Base-by-base conservation (phyloP, 2,888 invertebrate species). In the Drosophila sordidapex region DNA sequence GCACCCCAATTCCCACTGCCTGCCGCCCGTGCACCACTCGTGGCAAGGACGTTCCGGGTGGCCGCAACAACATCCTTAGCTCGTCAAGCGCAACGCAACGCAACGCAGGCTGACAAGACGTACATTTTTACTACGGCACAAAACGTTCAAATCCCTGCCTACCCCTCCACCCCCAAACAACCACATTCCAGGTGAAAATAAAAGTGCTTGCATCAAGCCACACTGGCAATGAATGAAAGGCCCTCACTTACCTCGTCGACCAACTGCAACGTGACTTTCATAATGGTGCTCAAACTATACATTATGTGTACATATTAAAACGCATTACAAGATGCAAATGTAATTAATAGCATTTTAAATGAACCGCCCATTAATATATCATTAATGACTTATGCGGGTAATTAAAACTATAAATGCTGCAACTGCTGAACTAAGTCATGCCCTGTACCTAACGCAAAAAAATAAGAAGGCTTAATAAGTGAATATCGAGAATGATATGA, bases 301-400 rank as follows among this genome's bases (percentile, higher is more conserved):
- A 57, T 57, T 43, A 21, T 43, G 69, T 70, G 70, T 74, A 77
- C 29, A 68, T 70, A 73, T 76, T 68, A 67, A 74, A 83, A 74
- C 61, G 65, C 67, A 66, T 53, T 59, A 66, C 75, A 87, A 87
- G 72, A 73, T 79, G 88, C 69, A 79, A 83, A 71, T 70, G 72
- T 85, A 83, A 84, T 90, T 90, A 84, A 88, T 88, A 71, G 83
- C 70, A 70, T 78, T 77, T 83, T 86, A 88, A 90, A 88, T 80
- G 81, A 74, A 60, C 61, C 64, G 65, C 62, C 66, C 81, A 75
- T 87, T 68, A 81, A 84, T 84, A 89, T 75, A 72, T 72, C 66
- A 70, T 70, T 74, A 79, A 77, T 90, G 75, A 90, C 82, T 84
- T 87, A 84, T 82, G 83, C 72, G 72, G 75, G 83, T 78, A 83